phyloP scores from a whole-genome alignment of 92 coral and sea anemone genomes.

The Phenganax subtilis region DNA sequence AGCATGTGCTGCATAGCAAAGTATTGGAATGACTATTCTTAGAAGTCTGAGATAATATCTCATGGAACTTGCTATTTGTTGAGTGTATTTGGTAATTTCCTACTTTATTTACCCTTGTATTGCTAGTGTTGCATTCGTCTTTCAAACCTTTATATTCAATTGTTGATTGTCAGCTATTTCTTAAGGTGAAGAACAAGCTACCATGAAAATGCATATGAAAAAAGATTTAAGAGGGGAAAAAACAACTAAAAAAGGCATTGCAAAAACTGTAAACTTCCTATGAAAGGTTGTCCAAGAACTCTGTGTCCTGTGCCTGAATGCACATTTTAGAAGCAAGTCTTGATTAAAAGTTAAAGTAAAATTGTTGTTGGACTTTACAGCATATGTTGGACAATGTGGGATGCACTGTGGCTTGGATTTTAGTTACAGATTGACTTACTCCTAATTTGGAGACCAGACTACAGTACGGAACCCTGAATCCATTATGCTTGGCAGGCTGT shows the following conservation, averaged over 20 bases:
- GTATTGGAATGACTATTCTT: neutral
- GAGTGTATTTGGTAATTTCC: neutral
- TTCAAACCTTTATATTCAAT: neutral
- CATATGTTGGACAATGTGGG: neutral
- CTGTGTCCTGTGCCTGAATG: neutral
- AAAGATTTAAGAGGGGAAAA: neutral
- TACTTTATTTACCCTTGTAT: neutral
- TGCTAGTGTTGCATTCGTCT: neutral
- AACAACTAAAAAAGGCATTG: neutral
- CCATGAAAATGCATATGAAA: neutral
- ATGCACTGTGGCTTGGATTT: neutral
- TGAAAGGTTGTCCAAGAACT: neutral
- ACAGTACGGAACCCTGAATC: neutral
- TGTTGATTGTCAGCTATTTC: neutral
- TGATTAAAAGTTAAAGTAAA: neutral
- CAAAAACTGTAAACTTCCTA: constrained; percentile 1
- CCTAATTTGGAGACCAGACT: constrained; percentile 1
- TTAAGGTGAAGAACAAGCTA: constrained; percentile 7
- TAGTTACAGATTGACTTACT: neutral
- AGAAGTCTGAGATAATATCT: neutral
- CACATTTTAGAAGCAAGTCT: neutral
- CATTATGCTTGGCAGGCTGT: neutral
- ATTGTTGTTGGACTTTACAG: neutral
- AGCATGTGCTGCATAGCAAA: neutral
- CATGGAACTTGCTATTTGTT: neutral